Conservation (phyloP, 1,140 invertebrate genomes). For the Oncopeltus fasciatus region DNA sequence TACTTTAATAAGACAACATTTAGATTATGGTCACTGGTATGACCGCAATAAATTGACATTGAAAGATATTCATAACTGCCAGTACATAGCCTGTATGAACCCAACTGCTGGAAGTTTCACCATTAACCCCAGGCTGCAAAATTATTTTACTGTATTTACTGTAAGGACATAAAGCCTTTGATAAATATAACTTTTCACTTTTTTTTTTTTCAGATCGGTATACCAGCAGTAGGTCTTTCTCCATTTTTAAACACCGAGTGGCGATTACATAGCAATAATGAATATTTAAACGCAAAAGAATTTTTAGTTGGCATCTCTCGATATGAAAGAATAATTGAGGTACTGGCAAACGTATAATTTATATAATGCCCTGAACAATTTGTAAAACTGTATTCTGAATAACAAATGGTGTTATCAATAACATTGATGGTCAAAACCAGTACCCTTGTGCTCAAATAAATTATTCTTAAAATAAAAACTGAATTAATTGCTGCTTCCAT, state of each 20-base stretch:
- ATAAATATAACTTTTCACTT: neutral
- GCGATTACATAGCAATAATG: conserved; percentile 58
- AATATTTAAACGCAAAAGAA: conserved; percentile 51
- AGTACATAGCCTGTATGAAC: conserved; percentile 95
- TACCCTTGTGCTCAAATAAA: no score
- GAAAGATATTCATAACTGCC: conserved; percentile 93
- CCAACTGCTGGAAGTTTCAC: conserved; percentile 93
- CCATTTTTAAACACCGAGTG: conserved; percentile 51
- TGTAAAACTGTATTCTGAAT: no score
- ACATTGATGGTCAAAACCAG: no score
- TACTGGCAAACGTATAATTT: no score
- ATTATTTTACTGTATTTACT: conserved; percentile 89
- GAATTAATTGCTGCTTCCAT: no score
- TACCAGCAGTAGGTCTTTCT: conserved; percentile 25
- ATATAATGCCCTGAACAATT: no score
- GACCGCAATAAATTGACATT: conserved; percentile 77
- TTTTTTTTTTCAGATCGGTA: conserved; percentile 19
- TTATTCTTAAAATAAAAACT: no score
- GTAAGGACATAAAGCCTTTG: conserved; percentile 33
- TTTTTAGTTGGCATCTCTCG: conserved; percentile 55
- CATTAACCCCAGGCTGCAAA: conserved; percentile 81
- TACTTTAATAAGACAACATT: conserved; percentile 83
- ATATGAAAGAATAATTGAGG: conserved; percentile 32
- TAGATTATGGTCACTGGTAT: conserved; percentile 93
- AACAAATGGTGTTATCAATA: no score